phyloP scores from a whole-genome alignment of 2,888 invertebrate species.

The Campoplex capitator region DNA sequence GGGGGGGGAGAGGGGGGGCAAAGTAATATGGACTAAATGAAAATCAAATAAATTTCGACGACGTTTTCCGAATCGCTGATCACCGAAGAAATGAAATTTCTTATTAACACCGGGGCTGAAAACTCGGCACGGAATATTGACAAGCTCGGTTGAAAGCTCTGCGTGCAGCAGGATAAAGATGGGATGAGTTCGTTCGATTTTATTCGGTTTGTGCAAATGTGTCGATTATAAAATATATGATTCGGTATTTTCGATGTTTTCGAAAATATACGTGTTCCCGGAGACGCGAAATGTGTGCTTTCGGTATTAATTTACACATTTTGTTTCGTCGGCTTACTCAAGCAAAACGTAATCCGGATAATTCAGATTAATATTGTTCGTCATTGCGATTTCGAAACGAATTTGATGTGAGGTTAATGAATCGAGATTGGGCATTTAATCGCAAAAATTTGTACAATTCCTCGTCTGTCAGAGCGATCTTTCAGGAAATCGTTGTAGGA shows the following conservation, averaged over 20 bases:
- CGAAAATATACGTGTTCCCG: conserved; percentile 1
- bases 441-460: background rate
- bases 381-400: background rate
- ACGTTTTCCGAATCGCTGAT: background rate
- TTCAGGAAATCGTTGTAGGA: background rate
- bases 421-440: background rate
- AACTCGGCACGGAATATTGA: conserved; percentile 37
- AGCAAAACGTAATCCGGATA: background rate
- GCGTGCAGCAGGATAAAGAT: background rate
- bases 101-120: conserved; percentile 45
- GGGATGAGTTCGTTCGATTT: conserved; percentile 1
- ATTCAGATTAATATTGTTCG: background rate
- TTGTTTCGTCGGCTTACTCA: background rate
- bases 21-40: background rate
- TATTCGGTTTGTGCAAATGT: background rate
- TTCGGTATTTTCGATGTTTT: background rate
- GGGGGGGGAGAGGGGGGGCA: no score
- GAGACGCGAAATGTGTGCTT: background rate
- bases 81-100: conserved; percentile 16
- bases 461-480: background rate
- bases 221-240: background rate
- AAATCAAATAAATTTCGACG: background rate
- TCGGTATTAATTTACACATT: background rate
- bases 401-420: background rate
- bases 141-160: conserved; percentile 52